Conservation (phyloP, 2,888 invertebrate species). For the Diabrotica balteata region DNA sequence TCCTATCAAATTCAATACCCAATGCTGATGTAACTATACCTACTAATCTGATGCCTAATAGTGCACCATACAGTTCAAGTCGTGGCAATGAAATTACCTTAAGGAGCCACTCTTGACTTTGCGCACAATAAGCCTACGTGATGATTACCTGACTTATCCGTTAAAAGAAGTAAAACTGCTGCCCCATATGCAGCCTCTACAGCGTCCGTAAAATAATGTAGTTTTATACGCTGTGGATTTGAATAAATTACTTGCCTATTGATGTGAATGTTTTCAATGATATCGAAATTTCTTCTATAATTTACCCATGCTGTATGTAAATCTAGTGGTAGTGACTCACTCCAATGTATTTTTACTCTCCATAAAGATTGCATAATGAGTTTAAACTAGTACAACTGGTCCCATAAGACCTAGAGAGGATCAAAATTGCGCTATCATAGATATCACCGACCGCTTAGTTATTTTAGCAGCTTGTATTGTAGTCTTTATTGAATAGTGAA, state of each 20-base stretch:
- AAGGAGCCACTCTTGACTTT: background rate
- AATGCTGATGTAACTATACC: background rate
- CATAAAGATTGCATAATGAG: slow-evolving; percentile 17
- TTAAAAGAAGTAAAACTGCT: background rate
- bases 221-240: slow-evolving; percentile 11
- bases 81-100: background rate
- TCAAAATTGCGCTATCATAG: too few relatives aligned
- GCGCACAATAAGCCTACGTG: background rate
- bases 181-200: slow-evolving; percentile 9
- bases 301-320: too few relatives aligned
- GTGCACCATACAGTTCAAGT: background rate
- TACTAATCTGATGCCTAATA: background rate
- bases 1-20: too few relatives aligned
- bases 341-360: slow-evolving; percentile 14
- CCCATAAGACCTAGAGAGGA: too few relatives aligned
- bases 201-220: slow-evolving; percentile 29
- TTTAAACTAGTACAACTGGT: slow-evolving; percentile 14
- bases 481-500: slow-evolving; percentile 9
- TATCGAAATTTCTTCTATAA: too few relatives aligned
- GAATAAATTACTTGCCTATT: slow-evolving; percentile 12
- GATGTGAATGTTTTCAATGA: slow-evolving; percentile 10
- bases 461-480: too few relatives aligned
- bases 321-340: slow-evolving; percentile 11
- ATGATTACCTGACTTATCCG: background rate
- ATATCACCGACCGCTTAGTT: too few relatives aligned